A percentile compares a stretch with the other conserved stretches of the same genome.
These are phyloP conservation scores for Lemur catta DNA, from an alignment of 2,797 vertebrate genomes.

Conservation along the genomic window DNA sequence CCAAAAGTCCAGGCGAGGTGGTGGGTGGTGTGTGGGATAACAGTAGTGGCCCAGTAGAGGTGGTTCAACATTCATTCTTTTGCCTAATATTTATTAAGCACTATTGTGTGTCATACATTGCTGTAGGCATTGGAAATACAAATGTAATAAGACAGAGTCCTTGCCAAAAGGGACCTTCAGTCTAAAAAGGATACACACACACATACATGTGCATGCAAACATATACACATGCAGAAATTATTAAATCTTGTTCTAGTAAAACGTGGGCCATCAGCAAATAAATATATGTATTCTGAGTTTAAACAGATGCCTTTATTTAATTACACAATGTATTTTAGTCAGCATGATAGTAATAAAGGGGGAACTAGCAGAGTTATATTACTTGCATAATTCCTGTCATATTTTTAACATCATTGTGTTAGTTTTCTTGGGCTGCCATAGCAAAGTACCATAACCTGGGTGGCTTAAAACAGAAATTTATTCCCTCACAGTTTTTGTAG, in stretches of 20 bases:
- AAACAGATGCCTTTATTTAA: neutral
- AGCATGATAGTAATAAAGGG: neutral
- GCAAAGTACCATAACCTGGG: too few species aligned
- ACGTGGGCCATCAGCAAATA: neutral
- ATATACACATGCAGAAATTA: neutral
- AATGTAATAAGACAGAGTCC: neutral
- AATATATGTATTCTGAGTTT: slow-evolving; percentile 11
- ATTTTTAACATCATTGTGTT: slow-evolving; percentile 8
- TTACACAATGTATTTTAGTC: slow-evolving; percentile 14
- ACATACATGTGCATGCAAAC: neutral
- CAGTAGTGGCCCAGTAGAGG: neutral
- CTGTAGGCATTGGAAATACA: slow-evolving; percentile 28
- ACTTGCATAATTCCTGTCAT: slow-evolving; percentile 7
- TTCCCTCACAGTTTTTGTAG: too few species aligned
- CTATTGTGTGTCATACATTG: neutral
- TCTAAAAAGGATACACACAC: neutral
- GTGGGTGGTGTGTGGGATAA: neutral
- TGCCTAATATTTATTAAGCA: neutral
- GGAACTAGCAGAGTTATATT: neutral
- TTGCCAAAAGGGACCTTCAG: neutral
- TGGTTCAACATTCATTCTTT: slow-evolving; percentile 1
- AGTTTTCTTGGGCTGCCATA: slow-evolving; percentile 3
- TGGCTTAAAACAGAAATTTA: too few species aligned
- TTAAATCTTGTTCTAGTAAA: neutral
- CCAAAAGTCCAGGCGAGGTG: neutral